Base-by-base conservation (phyloP, 1,140 invertebrate species). In the Helicoverpa armigera region DNA sequence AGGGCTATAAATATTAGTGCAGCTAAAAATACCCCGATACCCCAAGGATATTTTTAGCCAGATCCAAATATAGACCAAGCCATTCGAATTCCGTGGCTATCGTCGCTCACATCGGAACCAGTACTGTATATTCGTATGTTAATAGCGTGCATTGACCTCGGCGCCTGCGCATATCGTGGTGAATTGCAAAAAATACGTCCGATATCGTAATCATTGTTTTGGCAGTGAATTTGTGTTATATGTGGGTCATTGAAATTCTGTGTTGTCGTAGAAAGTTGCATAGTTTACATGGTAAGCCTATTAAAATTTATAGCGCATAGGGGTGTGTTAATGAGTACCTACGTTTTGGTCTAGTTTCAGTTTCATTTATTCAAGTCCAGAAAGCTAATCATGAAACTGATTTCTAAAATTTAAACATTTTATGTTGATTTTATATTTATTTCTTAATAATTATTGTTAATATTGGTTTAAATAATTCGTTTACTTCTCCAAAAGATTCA, bases 191-290 rank as follows among this genome's bases (percentile, higher is more conserved):
- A 76, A 67, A 77, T 65, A 65, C 16, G 61, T 65, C 56, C 23
- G 31, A 56, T 72, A 60, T 74, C 18, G 72, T 43, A 74, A 74
- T 58, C 18, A 48, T 74, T 74, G 72, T 74, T 74, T 74, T 74
- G 54, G 31, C 72, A 58, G 72, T 74, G 54, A 74, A 60, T 74
- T 74, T 29, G 70, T 60, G 14, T 54, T 60, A 10, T 23, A 74
- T 58, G 53, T 74, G 31, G 72, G 72, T 74, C 72, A 74, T 58
- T 56, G 70, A 35, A 54, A 16, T 31, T 35, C 11, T 54, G 14
- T 56, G 12, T 74, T 14, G 13, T 7, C 43, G 54, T 74, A 60
- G 72, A 74, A 74, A 74, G 72, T 16, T 13, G 2, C 35, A 23
- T 67, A 18, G 16, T n/a, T 18, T 23, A 43, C 35, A 67, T 50